Conservation (phyloP, 2,113 vertebrate genomes). For the Bombycilla garrulus region DNA sequence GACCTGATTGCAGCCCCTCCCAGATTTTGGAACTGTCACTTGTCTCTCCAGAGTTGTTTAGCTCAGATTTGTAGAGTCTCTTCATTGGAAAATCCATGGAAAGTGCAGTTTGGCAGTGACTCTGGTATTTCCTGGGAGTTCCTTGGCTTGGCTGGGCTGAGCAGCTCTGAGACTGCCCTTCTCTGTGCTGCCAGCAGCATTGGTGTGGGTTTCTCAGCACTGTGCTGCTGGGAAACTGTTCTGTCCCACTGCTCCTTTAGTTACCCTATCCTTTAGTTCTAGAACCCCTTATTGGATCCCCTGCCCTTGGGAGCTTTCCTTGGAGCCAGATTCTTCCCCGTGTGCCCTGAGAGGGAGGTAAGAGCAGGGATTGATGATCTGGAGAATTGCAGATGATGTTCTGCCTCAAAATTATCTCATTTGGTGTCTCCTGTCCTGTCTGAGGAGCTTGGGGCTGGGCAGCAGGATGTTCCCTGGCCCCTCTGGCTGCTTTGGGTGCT, state of each 20-base stretch:
- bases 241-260: not conserved
- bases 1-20: not conserved
- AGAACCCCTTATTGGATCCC: not conserved
- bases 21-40: not conserved
- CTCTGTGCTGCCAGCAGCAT: not conserved
- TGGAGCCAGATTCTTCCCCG: not conserved
- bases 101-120: not conserved
- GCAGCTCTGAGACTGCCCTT: not conserved
- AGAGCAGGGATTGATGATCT: not conserved
- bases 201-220: not conserved
- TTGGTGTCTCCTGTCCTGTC: not conserved
- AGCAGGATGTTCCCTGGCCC: not conserved
- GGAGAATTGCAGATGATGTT: not conserved
- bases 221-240: not conserved
- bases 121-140: not conserved
- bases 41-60: not conserved
- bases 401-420: fast-evolving
- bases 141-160: not conserved
- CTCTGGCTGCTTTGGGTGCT: not conserved
- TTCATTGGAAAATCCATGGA: not conserved
- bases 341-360: fast-evolving
- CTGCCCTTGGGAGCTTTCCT: not conserved
- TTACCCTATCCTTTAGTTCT: not conserved
- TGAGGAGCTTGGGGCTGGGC: no score
- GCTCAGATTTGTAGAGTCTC: not conserved